Conservation (phyloP, 2,888 invertebrate species). For the Folsomia manolachei region DNA sequence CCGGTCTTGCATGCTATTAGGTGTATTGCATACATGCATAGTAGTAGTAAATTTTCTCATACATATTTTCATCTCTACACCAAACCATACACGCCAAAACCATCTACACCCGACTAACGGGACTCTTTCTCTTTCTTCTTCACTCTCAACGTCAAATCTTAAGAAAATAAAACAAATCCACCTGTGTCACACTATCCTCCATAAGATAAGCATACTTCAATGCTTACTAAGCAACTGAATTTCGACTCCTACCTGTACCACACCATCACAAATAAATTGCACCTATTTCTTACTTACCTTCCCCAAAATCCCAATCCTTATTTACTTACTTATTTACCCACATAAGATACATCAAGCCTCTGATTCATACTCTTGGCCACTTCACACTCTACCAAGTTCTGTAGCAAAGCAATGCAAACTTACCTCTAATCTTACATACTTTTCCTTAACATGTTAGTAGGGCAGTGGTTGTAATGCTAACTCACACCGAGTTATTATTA, state of each 20-base stretch:
- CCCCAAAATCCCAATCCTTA: background rate
- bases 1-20: too few species aligned
- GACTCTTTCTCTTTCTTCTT: slow-evolving; percentile 16
- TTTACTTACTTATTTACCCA: background rate
- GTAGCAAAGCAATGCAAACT: too few species aligned
- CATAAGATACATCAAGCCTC: background rate
- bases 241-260: background rate
- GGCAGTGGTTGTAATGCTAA: background rate
- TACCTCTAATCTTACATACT: too few species aligned
- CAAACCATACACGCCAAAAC: too few species aligned
- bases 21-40: too few species aligned
- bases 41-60: too few species aligned
- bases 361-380: background rate
- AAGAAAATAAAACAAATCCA: background rate
- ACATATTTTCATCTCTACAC: too few species aligned
- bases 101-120: slow-evolving; percentile 7
- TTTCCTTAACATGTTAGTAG: background rate
- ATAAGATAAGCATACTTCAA: too few species aligned
- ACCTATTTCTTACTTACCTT: background rate
- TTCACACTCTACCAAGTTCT: background rate
- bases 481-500: background rate
- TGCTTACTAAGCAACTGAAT: too few species aligned
- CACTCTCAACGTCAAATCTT: background rate
- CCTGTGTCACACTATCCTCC: background rate
- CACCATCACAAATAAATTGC: background rate